Base-by-base conservation (phyloP, 2,888 invertebrate species). In the Siphlonurus alternatus region DNA sequence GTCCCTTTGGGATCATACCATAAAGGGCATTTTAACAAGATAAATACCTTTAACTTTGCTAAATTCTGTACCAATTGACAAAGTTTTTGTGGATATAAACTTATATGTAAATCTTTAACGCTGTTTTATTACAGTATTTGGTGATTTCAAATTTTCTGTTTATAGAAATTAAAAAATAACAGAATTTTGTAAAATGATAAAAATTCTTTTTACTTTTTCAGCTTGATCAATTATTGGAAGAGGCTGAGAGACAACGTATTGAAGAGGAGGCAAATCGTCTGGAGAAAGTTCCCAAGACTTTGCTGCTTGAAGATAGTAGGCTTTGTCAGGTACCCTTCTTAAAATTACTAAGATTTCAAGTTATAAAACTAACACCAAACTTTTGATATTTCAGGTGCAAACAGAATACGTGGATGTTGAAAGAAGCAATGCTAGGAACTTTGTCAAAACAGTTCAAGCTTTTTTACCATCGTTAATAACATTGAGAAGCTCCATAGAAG, bases 371-470 rank as follows among this genome's bases (percentile, higher is more conserved):
- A 59, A 53, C 53, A 10, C 25, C 38, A 38, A 23, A 64, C 15
- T 62, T n/a, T 59, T 22, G 22, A 22, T 64, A 61, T 53, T 62
- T 15, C 51, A 70, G 68, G 67, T 76, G 38, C 76, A 81, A 66
- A 81, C 86, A 72, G 86, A 86, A 69, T 89, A 90, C 69, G 87
- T 88, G 15, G 91, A 92, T 72, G 82, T 88, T 59, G 93, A 94
- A 74, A 80, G 92, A 62, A 89, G 91, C 73, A 93, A 93, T 73
- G 92, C 93, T 0, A 79, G 87, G 22, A 87, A 88, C 72, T 94
- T 93, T 73, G 85, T 89, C 0, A 85, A 86, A 71, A 88, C 87
- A 0, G 73, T 93, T 23, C 81, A 82, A 66, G 83, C 87, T 65
- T 76, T 92, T 54, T 78, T 95, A 15, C 92, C 93, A 0, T 85